phyloP scores from a whole-genome alignment of 30 jellyfish, hydroid and myxozoan species.

The Pseudorhiza aurosa region DNA sequence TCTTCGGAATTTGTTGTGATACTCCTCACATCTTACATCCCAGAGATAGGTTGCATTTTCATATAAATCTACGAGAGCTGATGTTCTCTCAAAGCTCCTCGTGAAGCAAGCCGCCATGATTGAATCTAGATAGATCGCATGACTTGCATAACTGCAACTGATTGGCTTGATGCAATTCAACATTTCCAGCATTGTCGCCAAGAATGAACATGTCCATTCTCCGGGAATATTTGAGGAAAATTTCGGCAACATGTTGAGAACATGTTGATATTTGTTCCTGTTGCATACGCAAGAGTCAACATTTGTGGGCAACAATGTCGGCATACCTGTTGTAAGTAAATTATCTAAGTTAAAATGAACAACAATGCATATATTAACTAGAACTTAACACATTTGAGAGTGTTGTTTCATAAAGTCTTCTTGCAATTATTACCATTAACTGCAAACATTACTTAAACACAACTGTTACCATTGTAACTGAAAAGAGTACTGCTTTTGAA shows the following conservation, averaged over 20 bases:
- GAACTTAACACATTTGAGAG: too few relatives aligned
- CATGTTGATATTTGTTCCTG: not conserved
- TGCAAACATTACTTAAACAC: too few relatives aligned
- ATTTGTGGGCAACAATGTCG: conserved; percentile 10
- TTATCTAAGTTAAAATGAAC: too few relatives aligned
- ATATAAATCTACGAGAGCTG: not conserved
- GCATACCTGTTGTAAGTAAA: conserved; percentile 9
- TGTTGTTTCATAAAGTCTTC: too few relatives aligned
- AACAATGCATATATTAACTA: too few relatives aligned
- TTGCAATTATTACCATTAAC: too few relatives aligned
- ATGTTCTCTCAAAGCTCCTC: not conserved
- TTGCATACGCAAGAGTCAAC: not conserved
- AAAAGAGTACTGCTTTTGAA: too few relatives aligned
- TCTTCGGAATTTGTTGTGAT: not conserved
- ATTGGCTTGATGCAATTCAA: not conserved
- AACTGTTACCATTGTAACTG: too few relatives aligned
- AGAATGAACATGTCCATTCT: conserved; percentile 4
- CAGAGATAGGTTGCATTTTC: not conserved
- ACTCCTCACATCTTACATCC: not conserved
- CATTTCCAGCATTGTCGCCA: not conserved
- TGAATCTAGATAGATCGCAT: not conserved
- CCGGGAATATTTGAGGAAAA: not conserved
- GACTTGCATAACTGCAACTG: not conserved
- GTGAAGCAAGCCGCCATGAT: not conserved
- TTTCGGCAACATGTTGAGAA: not conserved